phyloP scores from a whole-genome alignment of 2,797 vertebrate genomes.

The Pantherophis vulpinus region DNA sequence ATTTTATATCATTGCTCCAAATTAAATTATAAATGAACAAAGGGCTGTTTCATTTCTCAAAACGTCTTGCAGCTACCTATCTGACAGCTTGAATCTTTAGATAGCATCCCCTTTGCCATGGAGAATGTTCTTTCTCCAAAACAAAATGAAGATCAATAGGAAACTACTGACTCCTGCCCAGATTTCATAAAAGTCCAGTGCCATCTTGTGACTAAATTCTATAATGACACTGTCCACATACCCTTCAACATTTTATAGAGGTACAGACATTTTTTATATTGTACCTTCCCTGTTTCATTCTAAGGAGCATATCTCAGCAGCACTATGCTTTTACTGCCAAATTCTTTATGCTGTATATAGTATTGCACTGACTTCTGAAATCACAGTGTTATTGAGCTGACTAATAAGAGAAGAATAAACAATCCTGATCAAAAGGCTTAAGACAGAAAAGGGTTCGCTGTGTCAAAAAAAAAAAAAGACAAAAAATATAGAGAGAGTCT shows the following conservation, averaged over 20 bases:
- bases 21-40: not conserved
- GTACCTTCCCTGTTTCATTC: not conserved
- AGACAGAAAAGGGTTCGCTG: not conserved
- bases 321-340: not conserved
- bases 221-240: not conserved
- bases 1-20: not conserved
- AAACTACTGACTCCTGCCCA: not conserved
- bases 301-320: not conserved
- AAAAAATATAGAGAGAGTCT: not conserved
- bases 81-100: not conserved
- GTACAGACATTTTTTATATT: not conserved
- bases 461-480: not conserved
- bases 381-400: not conserved
- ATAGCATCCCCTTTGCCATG: not conserved
- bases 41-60: not conserved
- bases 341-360: not conserved
- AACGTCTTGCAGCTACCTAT: not conserved
- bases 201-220: not conserved
- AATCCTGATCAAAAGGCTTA: not conserved
- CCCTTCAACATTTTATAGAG: not conserved
- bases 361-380: not conserved
- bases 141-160: not conserved
- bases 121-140: not conserved
- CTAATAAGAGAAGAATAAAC: not conserved
- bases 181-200: not conserved